These are phyloP conservation scores for Charanyca ferruginea DNA, from an alignment of 2,888 invertebrate genomes.

Conservation along the genomic window DNA sequence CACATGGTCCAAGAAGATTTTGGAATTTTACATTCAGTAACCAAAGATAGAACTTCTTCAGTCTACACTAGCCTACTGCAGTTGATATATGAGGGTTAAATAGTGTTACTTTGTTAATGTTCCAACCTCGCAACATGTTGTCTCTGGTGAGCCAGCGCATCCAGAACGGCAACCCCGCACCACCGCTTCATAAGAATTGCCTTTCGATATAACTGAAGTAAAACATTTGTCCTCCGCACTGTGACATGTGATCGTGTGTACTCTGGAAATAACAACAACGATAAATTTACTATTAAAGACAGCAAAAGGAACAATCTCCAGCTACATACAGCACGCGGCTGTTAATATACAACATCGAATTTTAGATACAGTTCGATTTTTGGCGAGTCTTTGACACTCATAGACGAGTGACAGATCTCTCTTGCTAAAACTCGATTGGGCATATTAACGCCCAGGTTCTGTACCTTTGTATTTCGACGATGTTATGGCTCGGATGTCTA, in stretches of 20 bases:
- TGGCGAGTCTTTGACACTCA: neutral
- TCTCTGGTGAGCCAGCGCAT: constrained; percentile 80
- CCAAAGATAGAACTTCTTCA: neutral
- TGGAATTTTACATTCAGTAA: neutral
- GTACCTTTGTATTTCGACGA: constrained; percentile 30
- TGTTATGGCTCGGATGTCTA: constrained; percentile 49
- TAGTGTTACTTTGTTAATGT: neutral
- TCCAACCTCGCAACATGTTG: constrained; percentile 84
- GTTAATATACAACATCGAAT: constrained; percentile 32
- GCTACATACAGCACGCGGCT: constrained; percentile 28
- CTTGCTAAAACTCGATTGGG: constrained; percentile 9
- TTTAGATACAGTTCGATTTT: neutral
- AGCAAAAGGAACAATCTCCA: constrained; percentile 3
- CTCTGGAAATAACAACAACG: constrained; percentile 70
- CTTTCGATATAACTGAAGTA: constrained; percentile 82
- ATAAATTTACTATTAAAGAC: constrained; percentile 2
- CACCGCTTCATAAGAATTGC: constrained; percentile 78
- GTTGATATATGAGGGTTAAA: neutral
- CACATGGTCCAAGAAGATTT: no score
- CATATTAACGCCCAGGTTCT: constrained; percentile 42
- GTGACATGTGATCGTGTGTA: constrained; percentile 85
- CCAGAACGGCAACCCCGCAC: constrained; percentile 83
- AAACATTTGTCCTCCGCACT: constrained; percentile 85
- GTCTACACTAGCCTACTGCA: neutral
- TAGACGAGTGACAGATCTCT: neutral